Evolutionary conservation across 2,888 invertebrate species (phyloP), one percentile per base, ranked within the genome.

Genomic region (Eristalis pertinax): DNA sequence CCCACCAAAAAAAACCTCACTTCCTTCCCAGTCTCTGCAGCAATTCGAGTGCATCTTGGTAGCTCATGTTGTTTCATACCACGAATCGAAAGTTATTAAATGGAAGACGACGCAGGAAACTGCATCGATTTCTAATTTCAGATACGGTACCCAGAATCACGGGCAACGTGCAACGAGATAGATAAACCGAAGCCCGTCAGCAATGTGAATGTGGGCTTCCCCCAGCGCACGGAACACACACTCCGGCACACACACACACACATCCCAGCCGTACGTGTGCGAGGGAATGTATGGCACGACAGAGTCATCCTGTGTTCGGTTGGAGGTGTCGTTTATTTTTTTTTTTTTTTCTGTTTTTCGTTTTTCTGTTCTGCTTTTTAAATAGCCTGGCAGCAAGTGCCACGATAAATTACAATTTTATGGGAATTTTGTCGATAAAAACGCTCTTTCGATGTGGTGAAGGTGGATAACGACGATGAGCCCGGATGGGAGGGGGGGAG

Each of bases 321-420:
- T 19, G 50, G 50, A 50, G 65, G 35, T 67, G 65, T 35, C 11
- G 22, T 67, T 58, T 63, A 32, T 78, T 62, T 56, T 70, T 70
- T 29, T 60, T 78, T n/a, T 77, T 77, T 4, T 67, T 43, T 19
- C 26, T 26, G 2, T 1, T 26, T 26, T 4, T 26, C 26, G n/a
- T n/a, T n/a, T n/a, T 60, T 76, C 50, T 15, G 50, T 87, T 68
- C 56, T 26, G 67, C 72, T 84, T 79, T 87, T 79, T 84, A 87
- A 87, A 87, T 87, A 87, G 84, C 87, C 84, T 84, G 87, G 87
- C 87, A 84, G 87, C 84, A 87, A 87, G 87, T 87, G 84, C 84
- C 72, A 84, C 84, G 87, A 87, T 87, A 87, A 87, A 87, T 87
- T 87, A 87, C 84, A 87, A 79, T 87, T 87, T 87, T 87, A 87